Percentiles rank a stretch among this genome's conserved stretches.
Conservation (phyloP, 2,113 vertebrate species). For the Perognathus longimembris region DNA sequence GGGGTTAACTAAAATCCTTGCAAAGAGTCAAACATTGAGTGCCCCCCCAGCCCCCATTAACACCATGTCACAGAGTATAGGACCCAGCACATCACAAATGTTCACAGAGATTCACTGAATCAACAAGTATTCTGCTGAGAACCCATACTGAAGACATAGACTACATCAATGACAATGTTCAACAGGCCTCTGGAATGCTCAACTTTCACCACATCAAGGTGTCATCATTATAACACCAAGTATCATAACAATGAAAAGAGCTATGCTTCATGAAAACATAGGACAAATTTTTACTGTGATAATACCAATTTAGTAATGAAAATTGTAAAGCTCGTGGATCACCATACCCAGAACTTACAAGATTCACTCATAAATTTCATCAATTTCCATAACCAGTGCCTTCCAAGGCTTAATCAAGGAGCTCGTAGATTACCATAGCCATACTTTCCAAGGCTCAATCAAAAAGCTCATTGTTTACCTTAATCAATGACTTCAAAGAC, state of each 20-base stretch:
- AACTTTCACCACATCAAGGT: not conserved
- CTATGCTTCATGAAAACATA: not conserved
- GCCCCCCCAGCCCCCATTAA: not conserved
- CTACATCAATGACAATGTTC: not conserved
- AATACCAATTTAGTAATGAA: not conserved
- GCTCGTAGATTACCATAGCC: too few relatives aligned
- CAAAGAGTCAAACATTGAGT: not conserved
- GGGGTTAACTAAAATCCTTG: constrained; percentile 6
- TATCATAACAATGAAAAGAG: not conserved
- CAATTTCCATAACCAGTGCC: not conserved
- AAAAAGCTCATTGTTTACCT: too few relatives aligned
- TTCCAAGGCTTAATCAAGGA: too few relatives aligned
- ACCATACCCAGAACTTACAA: too few relatives aligned
- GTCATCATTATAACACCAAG: too few relatives aligned
- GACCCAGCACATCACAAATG: accelerated
- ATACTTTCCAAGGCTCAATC: too few relatives aligned
- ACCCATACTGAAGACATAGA: accelerated
- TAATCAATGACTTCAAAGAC: too few relatives aligned
- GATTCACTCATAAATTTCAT: too few relatives aligned
- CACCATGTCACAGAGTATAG: not conserved
- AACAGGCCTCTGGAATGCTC: not conserved
- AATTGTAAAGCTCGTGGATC: not conserved
- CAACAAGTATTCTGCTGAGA: not conserved
- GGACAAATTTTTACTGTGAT: not conserved
- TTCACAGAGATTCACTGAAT: not conserved